phyloP scores from a whole-genome alignment of 37 sponge, comb jelly and placozoan species.

The Ephydatia muelleri region DNA sequence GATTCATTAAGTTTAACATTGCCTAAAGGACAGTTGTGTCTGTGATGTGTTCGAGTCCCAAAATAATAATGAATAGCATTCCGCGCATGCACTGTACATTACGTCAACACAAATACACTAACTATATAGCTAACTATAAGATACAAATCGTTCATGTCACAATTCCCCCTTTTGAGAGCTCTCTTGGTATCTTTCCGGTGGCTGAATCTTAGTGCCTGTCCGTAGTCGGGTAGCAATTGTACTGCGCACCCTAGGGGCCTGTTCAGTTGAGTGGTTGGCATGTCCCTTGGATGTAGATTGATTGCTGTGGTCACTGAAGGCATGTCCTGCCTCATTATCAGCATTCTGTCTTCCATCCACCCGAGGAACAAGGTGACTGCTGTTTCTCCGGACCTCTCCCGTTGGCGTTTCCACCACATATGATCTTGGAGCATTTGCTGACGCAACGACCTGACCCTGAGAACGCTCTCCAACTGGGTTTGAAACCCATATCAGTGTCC shows the following conservation, averaged over 20 bases:
- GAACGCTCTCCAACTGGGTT: not conserved
- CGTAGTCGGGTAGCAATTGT: not conserved
- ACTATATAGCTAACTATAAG: not conserved
- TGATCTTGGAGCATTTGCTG: slow-evolving; percentile 33
- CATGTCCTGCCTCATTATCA: not conserved
- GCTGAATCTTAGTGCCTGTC: not conserved
- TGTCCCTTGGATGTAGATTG: too few species aligned
- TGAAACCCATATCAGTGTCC: slow-evolving; percentile 46
- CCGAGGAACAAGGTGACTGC: slow-evolving; percentile 6
- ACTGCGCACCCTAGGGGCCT: not conserved
- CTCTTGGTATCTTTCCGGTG: not conserved
- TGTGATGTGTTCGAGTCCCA: not conserved
- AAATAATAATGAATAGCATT: not conserved
- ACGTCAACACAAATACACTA: not conserved
- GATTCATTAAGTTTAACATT: too few species aligned
- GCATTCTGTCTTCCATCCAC: not conserved
- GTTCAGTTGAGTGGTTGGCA: not conserved
- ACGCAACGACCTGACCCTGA: slow-evolving; percentile 12
- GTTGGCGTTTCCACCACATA: slow-evolving; percentile 31
- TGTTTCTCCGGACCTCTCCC: slow-evolving; percentile 26
- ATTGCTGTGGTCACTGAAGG: not conserved
- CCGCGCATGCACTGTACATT: not conserved
- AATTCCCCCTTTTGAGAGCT: not conserved
- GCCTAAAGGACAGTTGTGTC: too few species aligned
- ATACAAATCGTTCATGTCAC: not conserved